Evolutionary conservation across 2,797 vertebrate species (phyloP).

Genomic region (Pelobates cultripes): DNA sequence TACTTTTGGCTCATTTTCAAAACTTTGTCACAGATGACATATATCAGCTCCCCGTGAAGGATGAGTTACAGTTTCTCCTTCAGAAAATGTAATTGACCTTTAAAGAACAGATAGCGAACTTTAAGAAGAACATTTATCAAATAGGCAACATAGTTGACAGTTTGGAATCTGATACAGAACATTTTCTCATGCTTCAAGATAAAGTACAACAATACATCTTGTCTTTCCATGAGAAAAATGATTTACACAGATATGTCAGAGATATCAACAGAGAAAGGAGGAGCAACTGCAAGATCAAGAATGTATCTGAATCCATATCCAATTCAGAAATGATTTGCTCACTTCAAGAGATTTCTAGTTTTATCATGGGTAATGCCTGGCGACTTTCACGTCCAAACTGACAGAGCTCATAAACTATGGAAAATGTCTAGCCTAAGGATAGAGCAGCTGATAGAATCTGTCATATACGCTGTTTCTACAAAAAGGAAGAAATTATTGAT

Average conservation of each 20-base stretch:
- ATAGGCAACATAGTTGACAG: slow-evolving; percentile 1
- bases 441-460: too few relatives aligned
- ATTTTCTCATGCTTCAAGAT: not conserved
- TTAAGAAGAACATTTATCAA: slow-evolving; percentile 10
- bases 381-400: too few relatives aligned
- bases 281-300: not conserved
- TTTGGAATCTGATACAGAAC: not conserved
- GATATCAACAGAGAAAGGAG: not conserved
- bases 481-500: too few relatives aligned
- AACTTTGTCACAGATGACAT: slow-evolving; percentile 1
- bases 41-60: slow-evolving; percentile 5
- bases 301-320: not conserved
- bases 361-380: not conserved
- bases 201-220: slow-evolving; percentile 3
- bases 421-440: too few relatives aligned
- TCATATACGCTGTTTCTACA: too few relatives aligned
- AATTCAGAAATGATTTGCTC: not conserved
- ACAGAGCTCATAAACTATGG: too few relatives aligned
- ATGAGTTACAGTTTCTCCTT: slow-evolving; percentile 4
- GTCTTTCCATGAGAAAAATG: not conserved
- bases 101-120: not conserved
- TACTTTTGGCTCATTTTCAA: not conserved
- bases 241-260: not conserved
- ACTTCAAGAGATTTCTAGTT: not conserved
- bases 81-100: slow-evolving; percentile 12